A percentile compares a stretch with the other conserved stretches of the same genome.
Conservation (phyloP, 2,888 invertebrate species). For the Tenthredo scrophulariae region DNA sequence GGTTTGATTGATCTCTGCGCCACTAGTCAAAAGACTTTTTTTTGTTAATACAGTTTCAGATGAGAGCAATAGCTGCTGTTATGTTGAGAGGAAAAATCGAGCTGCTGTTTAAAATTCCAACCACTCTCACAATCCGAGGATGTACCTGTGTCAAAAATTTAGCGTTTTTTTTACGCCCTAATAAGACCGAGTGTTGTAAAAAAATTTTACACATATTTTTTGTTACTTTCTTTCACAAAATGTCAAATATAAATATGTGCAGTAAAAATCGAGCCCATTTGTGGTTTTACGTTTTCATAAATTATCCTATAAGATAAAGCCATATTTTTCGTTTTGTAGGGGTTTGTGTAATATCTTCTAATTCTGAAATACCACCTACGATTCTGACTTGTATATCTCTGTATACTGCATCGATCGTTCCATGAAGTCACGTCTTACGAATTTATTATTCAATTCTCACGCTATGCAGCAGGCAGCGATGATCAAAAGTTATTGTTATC, state of each 20-base stretch:
- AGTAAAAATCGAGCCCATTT: neutral
- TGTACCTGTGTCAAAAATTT: neutral
- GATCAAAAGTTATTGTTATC: slow-evolving; percentile 1
- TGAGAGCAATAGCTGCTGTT: too few species aligned
- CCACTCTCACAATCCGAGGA: neutral
- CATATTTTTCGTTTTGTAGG: neutral
- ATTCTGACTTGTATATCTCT: neutral
- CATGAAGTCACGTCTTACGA: neutral
- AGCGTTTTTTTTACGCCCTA: neutral
- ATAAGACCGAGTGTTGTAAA: neutral
- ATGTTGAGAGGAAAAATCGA: neutral
- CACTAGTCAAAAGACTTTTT: neutral
- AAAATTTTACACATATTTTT: neutral
- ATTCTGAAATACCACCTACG: neutral
- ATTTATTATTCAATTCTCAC: neutral
- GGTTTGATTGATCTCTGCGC: neutral
- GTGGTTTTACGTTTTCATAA: neutral
- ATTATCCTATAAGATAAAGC: neutral
- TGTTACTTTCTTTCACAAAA: neutral
- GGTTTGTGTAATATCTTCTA: neutral
- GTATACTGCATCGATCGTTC: neutral
- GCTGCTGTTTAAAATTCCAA: neutral
- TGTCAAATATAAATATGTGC: neutral
- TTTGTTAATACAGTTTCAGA: neutral
- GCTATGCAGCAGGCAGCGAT: neutral